A percentile compares a stretch with the other conserved stretches of the same genome.
phyloP scores from a whole-genome alignment of 2,888 invertebrate genomes.

The Cyrtodaria siliqua region DNA sequence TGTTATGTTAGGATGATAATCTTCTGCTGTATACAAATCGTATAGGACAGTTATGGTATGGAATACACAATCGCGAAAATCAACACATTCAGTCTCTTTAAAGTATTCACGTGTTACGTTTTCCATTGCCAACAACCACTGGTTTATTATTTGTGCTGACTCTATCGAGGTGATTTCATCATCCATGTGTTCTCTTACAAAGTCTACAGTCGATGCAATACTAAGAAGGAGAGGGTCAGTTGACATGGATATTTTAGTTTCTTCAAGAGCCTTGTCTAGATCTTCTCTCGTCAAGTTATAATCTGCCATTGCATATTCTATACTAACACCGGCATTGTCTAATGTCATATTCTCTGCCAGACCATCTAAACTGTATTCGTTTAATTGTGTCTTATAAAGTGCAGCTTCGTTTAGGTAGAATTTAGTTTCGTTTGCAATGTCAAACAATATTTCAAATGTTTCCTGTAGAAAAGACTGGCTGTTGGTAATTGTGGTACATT shows the following conservation, averaged over 20 bases:
- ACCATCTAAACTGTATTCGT: background rate
- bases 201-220: background rate
- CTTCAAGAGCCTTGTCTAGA: constrained; percentile 19
- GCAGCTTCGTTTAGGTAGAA: constrained; percentile 10
- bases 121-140: constrained; percentile 48
- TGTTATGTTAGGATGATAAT: constrained; percentile 18
- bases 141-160: constrained; percentile 11
- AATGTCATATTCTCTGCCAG: constrained; percentile 27
- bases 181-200: constrained; percentile 7
- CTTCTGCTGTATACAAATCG: constrained; percentile 36
- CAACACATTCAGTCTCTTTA: constrained; percentile 29
- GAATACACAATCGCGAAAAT: constrained; percentile 45
- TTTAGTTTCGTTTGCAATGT: constrained; percentile 25
- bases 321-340: constrained; percentile 24
- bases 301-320: constrained; percentile 25
- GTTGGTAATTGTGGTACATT: constrained; percentile 16
- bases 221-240: constrained; percentile 5
- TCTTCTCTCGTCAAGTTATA: constrained; percentile 39
- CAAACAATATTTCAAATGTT: constrained; percentile 20
- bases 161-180: constrained; percentile 11
- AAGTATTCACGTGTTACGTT: constrained; percentile 36
- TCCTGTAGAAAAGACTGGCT: constrained; percentile 19
- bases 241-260: constrained; percentile 7
- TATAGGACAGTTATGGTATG: constrained; percentile 33
- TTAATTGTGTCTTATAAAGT: background rate